Evolutionary conservation across 2,888 invertebrate genomes (phyloP).

Genomic region (Keiferia lycopersicella): DNA sequence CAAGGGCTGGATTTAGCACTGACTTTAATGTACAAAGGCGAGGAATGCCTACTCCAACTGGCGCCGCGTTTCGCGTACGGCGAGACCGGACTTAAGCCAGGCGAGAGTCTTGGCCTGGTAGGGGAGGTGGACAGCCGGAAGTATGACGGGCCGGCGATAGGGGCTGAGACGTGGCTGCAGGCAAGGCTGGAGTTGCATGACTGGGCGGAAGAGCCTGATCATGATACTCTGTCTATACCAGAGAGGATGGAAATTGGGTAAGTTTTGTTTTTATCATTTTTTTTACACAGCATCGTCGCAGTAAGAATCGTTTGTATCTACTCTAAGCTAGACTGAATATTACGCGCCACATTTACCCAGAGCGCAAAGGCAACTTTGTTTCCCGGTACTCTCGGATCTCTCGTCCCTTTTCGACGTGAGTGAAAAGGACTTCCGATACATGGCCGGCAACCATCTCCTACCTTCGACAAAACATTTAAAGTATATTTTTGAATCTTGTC

Average conservation of each 20-base stretch:
- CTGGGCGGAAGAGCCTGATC: constrained; percentile 84
- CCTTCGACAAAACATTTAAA: too few relatives aligned
- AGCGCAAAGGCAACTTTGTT: too few relatives aligned
- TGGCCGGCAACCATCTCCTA: too few relatives aligned
- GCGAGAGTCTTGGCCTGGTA: constrained; percentile 66
- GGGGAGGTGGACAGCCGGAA: constrained; percentile 57
- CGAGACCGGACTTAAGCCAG: constrained; percentile 83
- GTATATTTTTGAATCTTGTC: too few relatives aligned
- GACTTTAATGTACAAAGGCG: constrained; percentile 92
- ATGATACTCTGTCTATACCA: constrained; percentile 83
- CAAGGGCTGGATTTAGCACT: constrained; percentile 93
- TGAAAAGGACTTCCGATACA: too few relatives aligned
- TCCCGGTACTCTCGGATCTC: too few relatives aligned
- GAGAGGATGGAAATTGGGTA: constrained; percentile 90
- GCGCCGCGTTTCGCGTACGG: constrained; percentile 93
- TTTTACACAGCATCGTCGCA: too few relatives aligned
- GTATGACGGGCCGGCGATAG: constrained; percentile 81
- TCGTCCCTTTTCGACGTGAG: too few relatives aligned
- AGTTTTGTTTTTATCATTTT: background rate
- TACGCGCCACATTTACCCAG: too few relatives aligned
- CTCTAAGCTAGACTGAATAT: too few relatives aligned
- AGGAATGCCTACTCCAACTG: constrained; percentile 87
- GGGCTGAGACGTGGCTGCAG: constrained; percentile 83
- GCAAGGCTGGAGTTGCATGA: constrained; percentile 88
- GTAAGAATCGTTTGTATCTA: too few relatives aligned